Evolutionary conservation across 2,113 vertebrate genomes (phyloP), one percentile per base, ranked within the genome.

Genomic region (Zapus hudsonius): DNA sequence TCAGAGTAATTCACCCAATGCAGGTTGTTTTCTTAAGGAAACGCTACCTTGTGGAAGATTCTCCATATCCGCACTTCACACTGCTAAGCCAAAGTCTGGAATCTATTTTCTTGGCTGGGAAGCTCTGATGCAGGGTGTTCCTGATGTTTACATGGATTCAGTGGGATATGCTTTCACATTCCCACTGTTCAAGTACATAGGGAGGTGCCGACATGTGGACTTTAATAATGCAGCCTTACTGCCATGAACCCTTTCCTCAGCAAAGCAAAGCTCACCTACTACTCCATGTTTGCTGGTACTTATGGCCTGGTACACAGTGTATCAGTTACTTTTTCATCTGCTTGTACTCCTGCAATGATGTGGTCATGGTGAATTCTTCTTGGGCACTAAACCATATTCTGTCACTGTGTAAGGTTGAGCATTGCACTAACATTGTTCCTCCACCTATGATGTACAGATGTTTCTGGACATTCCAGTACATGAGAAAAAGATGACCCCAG

Each of bases 151-250:
- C 92, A 98, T 99, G 0, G 99, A 99, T 96, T 99, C 99, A 0
- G 99, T 99, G 99, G 99, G 99, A 29, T 99, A 99, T 36, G 98
- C 99, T 31, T 99, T 99, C 97, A 99, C 99, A 0, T 97, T 99
- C 82, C 99, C 99, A 25, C 97, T 99, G 87, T 99, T 99, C 92
- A 99, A 99, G 52, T 99, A 99, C 91, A 67, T 99, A 67, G 99
- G 99, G 31, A 98, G 98, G 5, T 99, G 99, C 92, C 97, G 16
- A 52, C 52, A 52, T 52, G 52, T 97, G 57, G 98, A 98, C 88
- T 99, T 99, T 97, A 99, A 99, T 97, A 99, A 99, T 2, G 97
- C 98, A 0, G 97, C 98, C 73, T 98, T 98, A 98, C 99, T 89
- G 98, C 98, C 72, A 97, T 93, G n/a, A 99, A 98, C 91, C 98